These are phyloP conservation scores for Rhopalosiphum maidis DNA, from an alignment of 1,140 invertebrate species.

Conservation along the genomic window DNA sequence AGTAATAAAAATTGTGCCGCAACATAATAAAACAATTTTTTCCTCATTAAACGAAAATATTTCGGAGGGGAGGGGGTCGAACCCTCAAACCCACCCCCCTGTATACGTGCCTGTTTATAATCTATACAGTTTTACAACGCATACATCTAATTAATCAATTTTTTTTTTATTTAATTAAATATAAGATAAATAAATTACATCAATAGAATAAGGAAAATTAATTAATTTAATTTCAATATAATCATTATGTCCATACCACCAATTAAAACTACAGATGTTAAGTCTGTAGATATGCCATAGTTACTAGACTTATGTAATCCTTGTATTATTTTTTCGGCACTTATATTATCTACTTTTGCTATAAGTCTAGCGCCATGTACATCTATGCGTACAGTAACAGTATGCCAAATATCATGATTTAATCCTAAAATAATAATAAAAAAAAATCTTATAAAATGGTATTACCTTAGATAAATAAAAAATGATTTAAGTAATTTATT, in stretches of 20 bases:
- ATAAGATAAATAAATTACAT: neutral
- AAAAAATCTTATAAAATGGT: neutral
- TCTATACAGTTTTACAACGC: too few relatives aligned
- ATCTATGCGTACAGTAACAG: slow-evolving; percentile 82
- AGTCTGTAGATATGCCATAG: slow-evolving; percentile 82
- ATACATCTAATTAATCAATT: neutral
- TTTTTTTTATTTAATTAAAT: neutral
- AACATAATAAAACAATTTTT: too few relatives aligned
- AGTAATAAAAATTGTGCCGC: too few relatives aligned
- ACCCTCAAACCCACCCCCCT: too few relatives aligned
- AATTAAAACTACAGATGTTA: slow-evolving; percentile 85
- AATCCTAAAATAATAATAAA: slow-evolving; percentile 65
- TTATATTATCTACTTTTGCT: slow-evolving; percentile 81
- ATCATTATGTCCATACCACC: slow-evolving; percentile 70
- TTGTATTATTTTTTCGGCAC: slow-evolving; percentile 79
- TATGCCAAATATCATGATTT: slow-evolving; percentile 89
- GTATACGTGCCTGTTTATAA: too few relatives aligned
- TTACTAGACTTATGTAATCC: slow-evolving; percentile 80
- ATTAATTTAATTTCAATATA: neutral
- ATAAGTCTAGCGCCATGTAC: slow-evolving; percentile 80
- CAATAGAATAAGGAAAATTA: neutral
- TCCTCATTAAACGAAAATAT: too few relatives aligned
- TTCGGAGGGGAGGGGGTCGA: too few relatives aligned
- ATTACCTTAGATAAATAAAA: neutral
- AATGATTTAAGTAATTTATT: neutral